Evolutionary conservation across 2,113 vertebrate genomes (phyloP).

Genomic region (Phalacrocorax aristotelis): DNA sequence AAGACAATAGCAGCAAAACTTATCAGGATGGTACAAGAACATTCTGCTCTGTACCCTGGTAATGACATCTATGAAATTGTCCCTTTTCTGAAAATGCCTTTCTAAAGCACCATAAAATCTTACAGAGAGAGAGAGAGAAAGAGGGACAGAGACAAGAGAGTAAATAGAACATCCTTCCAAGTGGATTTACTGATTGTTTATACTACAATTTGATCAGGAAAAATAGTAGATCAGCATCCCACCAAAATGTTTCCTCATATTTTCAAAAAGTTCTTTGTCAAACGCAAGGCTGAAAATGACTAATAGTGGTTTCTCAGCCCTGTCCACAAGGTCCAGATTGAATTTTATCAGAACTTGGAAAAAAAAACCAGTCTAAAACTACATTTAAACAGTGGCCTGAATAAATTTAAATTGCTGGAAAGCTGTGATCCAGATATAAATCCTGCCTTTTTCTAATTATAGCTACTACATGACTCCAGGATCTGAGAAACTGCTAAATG

Average conservation of each 20-base stretch:
- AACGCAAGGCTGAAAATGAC: not conserved
- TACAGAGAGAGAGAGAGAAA: not conserved
- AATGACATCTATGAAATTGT: conserved; percentile 62
- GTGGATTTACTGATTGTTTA: not conserved
- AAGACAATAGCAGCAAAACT: conserved; percentile 77
- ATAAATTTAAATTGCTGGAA: not conserved
- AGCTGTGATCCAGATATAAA: not conserved
- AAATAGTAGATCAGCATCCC: not conserved
- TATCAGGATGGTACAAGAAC: conserved; percentile 68
- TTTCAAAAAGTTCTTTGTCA: not conserved
- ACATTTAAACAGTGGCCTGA: not conserved
- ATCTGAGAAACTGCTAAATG: not conserved
- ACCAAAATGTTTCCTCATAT: not conserved
- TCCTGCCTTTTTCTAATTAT: not conserved
- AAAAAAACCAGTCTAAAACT: not conserved
- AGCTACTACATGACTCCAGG: not conserved
- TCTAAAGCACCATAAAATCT: conserved; percentile 74
- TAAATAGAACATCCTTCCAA: conserved; percentile 30
- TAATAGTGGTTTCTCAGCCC: not conserved
- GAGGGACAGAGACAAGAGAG: not conserved
- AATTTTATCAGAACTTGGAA: not conserved
- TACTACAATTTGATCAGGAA: not conserved
- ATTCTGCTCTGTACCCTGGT: conserved; percentile 57
- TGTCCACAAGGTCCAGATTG: not conserved
- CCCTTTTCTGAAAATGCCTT: conserved; percentile 67